Conservation (phyloP, 2,888 invertebrate species). For the Polia nebulosa region DNA sequence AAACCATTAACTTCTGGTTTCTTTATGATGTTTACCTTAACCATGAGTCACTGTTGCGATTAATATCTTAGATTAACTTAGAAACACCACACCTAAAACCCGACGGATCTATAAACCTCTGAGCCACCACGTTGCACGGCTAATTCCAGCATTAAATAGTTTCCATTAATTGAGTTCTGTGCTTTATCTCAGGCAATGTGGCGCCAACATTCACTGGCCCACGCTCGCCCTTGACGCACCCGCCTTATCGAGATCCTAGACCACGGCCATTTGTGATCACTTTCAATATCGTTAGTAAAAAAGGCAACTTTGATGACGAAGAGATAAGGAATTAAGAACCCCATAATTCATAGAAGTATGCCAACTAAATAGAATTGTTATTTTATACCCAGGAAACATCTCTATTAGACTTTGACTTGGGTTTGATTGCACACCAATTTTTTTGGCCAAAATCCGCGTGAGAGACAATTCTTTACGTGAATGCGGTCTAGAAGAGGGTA, state of each 20-base stretch:
- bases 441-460: too few relatives aligned
- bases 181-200: conserved; percentile 54
- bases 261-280: conserved; percentile 55
- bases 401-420: too few relatives aligned
- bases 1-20: background rate
- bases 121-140: conserved; percentile 24
- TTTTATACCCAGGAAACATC: too few relatives aligned
- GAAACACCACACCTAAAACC: conserved; percentile 12
- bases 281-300: conserved; percentile 46
- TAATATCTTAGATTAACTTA: conserved; percentile 11
- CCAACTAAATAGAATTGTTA: too few relatives aligned
- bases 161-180: conserved; percentile 45
- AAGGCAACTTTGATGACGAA: conserved; percentile 20
- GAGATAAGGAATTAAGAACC: conserved; percentile 4
- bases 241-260: conserved; percentile 55
- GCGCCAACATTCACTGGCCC: conserved; percentile 81
- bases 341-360: background rate
- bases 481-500: too few relatives aligned
- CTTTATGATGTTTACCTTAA: background rate
- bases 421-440: too few relatives aligned
- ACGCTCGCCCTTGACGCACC: conserved; percentile 77
- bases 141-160: conserved; percentile 32
- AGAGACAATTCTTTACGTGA: too few relatives aligned
- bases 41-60: background rate
- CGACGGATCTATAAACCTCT: conserved; percentile 37